Evolutionary conservation across 2,113 vertebrate species (phyloP), one percentile per base, ranked within the genome.

Genomic region (Cynopterus brachyotis): DNA sequence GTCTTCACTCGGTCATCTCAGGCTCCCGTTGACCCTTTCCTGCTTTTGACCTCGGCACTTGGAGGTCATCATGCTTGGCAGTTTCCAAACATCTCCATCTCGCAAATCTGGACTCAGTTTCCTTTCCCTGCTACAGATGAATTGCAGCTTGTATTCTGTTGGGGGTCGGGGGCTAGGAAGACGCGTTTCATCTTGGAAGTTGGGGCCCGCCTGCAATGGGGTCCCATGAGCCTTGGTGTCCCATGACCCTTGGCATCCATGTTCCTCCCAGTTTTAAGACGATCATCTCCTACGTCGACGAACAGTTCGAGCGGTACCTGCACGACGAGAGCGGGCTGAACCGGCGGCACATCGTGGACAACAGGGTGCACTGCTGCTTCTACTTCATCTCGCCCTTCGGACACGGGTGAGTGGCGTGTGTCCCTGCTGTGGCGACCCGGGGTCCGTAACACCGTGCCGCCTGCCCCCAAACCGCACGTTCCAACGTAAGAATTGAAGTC

Each of bases 321-420:
- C 99, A 99, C 0, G 99, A 99, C 5, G 99, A 99, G 98, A 99
- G 99, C 30, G 99, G 99, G 12, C 97, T 99, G 86, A 99, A 99
- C 97, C 98, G 99, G 20, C 98, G 99, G 5, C 99, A 99, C 97
- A 99, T 99, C 64, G 97, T 99, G 19, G 99, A 99, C 97, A 99
- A 99, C 95, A 98, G 99, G 6, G 99, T 99, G 89, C 99, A 99
- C 97, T 99, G 99, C 98, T 99, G 99, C 98, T 99, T 99, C 98
- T 99, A 99, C 97, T 99, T 99, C 95, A 99, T 99, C 96, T 99
- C 99, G 6, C 99, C 99, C 0, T 99, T 99, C 45, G 99, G 99
- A 17, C 99, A 99, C 0, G 99, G 99, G 99, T 99, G 97, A 8
- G 92, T 1, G 16, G 19, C 40, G 3, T 55, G 3, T 2, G 13